Evolutionary conservation across 1,140 invertebrate species (phyloP).

Genomic region (Diorhabda sublineata): DNA sequence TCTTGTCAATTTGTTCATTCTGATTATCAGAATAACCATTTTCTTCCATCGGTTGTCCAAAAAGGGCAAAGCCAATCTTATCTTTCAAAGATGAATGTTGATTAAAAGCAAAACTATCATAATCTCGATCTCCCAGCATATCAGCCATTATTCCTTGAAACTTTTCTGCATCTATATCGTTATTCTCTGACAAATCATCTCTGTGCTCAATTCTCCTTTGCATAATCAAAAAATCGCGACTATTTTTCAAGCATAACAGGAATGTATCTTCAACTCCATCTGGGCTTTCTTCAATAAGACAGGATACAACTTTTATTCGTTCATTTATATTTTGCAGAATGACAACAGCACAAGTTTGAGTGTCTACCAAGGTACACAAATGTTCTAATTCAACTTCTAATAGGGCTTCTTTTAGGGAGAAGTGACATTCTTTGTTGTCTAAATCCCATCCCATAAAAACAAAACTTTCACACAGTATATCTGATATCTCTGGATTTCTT

Average conservation of each 20-base stretch:
- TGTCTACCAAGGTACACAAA: not conserved
- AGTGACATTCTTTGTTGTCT: not conserved
- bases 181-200: slow-evolving; percentile 18
- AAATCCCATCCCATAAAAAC: not conserved
- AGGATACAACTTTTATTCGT: not conserved
- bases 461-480: not conserved
- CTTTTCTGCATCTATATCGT: slow-evolving; percentile 26
- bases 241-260: not conserved
- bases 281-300: not conserved
- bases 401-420: not conserved
- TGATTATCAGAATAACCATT: slow-evolving; percentile 29
- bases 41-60: slow-evolving; percentile 30
- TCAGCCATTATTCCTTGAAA: slow-evolving; percentile 38
- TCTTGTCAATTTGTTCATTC: slow-evolving; percentile 21
- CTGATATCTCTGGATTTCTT: not conserved
- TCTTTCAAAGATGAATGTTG: slow-evolving; percentile 32
- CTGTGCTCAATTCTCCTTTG: not conserved
- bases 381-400: not conserved
- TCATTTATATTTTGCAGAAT: not conserved
- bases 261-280: not conserved
- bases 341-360: not conserved
- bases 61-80: slow-evolving; percentile 40
- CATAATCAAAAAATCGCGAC: not conserved
- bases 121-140: slow-evolving; percentile 39
- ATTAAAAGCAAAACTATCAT: slow-evolving; percentile 36